phyloP scores from a whole-genome alignment of 2,888 invertebrate species.

The Anoplius nigerrimus region DNA sequence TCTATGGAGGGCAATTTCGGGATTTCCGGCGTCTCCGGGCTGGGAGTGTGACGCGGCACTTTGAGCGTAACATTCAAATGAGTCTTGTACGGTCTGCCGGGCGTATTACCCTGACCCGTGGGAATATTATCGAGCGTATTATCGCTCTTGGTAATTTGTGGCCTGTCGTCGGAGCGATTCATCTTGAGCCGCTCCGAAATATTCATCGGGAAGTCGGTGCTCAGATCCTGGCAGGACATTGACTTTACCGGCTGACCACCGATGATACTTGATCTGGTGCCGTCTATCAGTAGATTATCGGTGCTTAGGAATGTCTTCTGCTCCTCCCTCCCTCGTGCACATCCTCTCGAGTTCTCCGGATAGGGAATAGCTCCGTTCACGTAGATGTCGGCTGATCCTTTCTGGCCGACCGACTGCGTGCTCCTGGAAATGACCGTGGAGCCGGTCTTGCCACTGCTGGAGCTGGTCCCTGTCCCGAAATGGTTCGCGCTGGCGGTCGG shows the following conservation, averaged over 20 bases:
- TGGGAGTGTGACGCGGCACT: constrained; percentile 29
- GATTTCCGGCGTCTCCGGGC: constrained; percentile 63
- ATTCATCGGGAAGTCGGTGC: constrained; percentile 47
- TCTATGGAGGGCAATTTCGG: constrained; percentile 65
- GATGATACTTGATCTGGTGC: constrained; percentile 17
- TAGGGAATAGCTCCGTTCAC: constrained; percentile 60
- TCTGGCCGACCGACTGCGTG: constrained; percentile 35
- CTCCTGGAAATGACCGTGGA: constrained; percentile 57
- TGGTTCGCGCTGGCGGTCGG: constrained; percentile 37
- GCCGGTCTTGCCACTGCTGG: constrained; percentile 59
- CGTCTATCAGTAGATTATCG: constrained; percentile 57
- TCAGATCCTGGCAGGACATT: constrained; percentile 68
- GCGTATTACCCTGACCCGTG: constrained; percentile 14
- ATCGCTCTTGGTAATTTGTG: constrained; percentile 64
- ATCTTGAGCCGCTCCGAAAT: constrained; percentile 48
- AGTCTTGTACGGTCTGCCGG: constrained; percentile 68
- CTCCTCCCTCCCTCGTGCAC: constrained; percentile 33
- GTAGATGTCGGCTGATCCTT: constrained; percentile 66
- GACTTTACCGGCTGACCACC: constrained; percentile 61
- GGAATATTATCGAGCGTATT: constrained; percentile 58
- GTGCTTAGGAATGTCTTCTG: constrained; percentile 61
- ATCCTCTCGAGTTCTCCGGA: constrained; percentile 7
- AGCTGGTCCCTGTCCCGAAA: constrained; percentile 60
- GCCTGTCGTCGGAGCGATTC: constrained; percentile 46
- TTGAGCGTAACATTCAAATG: constrained; percentile 70